Base-by-base conservation (phyloP, 2,113 vertebrate genomes). In the Ammodytes dubius region DNA sequence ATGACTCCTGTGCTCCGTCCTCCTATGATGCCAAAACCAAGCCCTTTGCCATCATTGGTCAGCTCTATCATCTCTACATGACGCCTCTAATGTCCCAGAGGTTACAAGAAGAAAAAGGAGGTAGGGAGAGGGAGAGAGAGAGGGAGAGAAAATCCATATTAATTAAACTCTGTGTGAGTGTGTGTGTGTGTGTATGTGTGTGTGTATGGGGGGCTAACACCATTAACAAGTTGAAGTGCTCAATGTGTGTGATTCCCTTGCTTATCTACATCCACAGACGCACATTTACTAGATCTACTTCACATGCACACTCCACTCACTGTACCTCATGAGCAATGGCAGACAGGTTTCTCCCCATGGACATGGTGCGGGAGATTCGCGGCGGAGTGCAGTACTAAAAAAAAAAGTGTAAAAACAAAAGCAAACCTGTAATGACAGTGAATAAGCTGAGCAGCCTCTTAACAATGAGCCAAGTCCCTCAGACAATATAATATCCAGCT, bases 1-100 rank as follows among this genome's bases (percentile, higher is more conserved):
- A 99, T 96, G 52, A 99, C 96, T 2, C 98, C 98, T 13, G 97
- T 96, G 87, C 95, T 95, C 80, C 96, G 96, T 79, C 97, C 97
- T 85, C 98, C 98, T 15, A 99, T 95, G 64, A 99, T 99, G 53
- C 98, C 98, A 93, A 99, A 99, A 65, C 98, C 98, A 56, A 99
- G 94, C 50, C 98, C 98, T 35, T 97, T 97, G 4, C 98, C 98
- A 86, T 99, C 98, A 5, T 99, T 99, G 70, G 94, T 95, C 91
- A 99, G 86, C 76, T 99, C 97, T 80, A 99, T 97, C 54, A 96
- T 96, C 91, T 99, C 97, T 82, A 99, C 92, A 27, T 97, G 96
- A 78, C 96, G 93, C 95, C 97, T 93, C 87, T 95, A 88, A 46
- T 63, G 63, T 57, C 15, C 15, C 42, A 74, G 5, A 78, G 40